Evolutionary conservation across 2,888 invertebrate species (phyloP).

Genomic region (Papilio elwesi): DNA sequence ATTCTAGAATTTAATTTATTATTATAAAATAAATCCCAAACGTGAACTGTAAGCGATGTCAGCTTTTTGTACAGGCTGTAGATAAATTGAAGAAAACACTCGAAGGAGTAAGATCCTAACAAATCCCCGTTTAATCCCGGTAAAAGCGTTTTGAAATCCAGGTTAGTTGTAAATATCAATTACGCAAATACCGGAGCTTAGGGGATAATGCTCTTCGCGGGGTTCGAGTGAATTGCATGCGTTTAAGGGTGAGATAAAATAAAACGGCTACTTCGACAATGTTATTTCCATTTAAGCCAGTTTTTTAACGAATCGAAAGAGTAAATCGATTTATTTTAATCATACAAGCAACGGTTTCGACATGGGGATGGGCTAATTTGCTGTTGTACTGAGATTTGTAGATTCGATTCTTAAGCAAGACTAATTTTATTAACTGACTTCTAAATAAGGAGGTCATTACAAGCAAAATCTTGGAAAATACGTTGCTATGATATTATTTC

Average conservation of each 20-base stretch:
- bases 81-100: constrained; percentile 77
- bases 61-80: constrained; percentile 58
- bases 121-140: constrained; percentile 77
- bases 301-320: constrained; percentile 11
- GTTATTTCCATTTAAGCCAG: constrained; percentile 27
- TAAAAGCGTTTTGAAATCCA: constrained; percentile 75
- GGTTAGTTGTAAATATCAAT: constrained; percentile 84
- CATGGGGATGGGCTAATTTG: not conserved
- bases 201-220: constrained; percentile 59
- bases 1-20: not conserved
- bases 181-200: constrained; percentile 78
- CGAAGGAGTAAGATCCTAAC: constrained; percentile 72
- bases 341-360: not conserved
- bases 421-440: too few species aligned
- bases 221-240: constrained; percentile 52
- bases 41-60: constrained; percentile 61
- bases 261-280: constrained; percentile 26
- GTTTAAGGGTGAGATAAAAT: constrained; percentile 49
- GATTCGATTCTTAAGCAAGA: not conserved
- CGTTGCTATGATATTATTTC: too few species aligned
- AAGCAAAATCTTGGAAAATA: too few species aligned
- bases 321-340: not conserved
- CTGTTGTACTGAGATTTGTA: not conserved
- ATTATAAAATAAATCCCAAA: not conserved
- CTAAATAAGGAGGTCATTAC: too few species aligned